Base-by-base conservation (phyloP, 2,113 vertebrate species). In the Caloenas nicobarica region DNA sequence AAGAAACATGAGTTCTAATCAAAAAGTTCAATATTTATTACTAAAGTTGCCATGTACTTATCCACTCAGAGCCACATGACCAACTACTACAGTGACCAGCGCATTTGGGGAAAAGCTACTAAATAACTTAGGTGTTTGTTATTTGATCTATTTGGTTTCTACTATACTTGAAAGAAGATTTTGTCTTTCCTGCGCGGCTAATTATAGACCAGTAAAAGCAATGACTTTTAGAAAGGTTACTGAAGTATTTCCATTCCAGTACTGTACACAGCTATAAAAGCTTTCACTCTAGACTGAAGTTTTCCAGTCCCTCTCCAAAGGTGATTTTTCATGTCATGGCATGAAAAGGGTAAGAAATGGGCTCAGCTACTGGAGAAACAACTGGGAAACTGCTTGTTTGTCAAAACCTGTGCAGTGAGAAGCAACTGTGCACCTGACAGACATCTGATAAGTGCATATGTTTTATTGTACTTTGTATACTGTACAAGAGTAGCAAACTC, bases 161-260 rank as follows among this genome's bases (percentile, higher is more conserved):
- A 72, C 93, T 80, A 46, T 13, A 72, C 78, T 92, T 93, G 66
- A 93, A 88, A 79, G 13, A 65, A 64, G 80, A 92, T 86, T 95
- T 96, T 94, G 95, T 90, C 94, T 93, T 96, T 94, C 91, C 88
- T 92, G 80, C 74, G 91, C 68, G 58, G 62, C 93, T 97, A 96
- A 96, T 96, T 95, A 94, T 91, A 95, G 91, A 78, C 23, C 40
- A 93, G 91, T 10, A 91, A 65, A 93, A 95, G 93, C 91, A 89
- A 81, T 94, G 96, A 95, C 93, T 97, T 97, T 92, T 94, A 94
- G 66, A 93, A 96, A 96, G 96, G 93, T 96, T 94, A 96, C 77
- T 71, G 80, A 94, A 94, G 73, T 86, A 88, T 94, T 96, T 96
- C 77, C 91, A 94, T 91, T 93, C 77, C 86, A 91, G n/a, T 65